Conservation (phyloP, 23 tunicate genomes). For the Botrylloides violaceus region DNA sequence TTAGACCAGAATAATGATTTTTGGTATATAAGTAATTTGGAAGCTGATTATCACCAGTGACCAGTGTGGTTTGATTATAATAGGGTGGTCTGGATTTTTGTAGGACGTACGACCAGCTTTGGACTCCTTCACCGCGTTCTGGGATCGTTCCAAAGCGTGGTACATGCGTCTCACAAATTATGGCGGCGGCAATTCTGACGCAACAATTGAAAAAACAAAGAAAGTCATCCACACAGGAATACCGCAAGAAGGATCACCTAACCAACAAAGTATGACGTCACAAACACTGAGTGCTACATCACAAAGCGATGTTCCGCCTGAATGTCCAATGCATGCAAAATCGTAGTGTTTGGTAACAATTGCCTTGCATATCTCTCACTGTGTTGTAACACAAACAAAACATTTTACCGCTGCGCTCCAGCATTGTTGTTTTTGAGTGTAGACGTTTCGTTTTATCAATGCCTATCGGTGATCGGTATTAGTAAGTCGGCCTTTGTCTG, state of each 20-base stretch:
- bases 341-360: constrained; percentile 21
- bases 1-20: no score
- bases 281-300: constrained; percentile 13
- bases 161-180: constrained; percentile 71
- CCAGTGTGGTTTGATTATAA: no score
- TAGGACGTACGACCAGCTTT: constrained; percentile 89
- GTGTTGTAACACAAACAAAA: no score
- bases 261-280: constrained; percentile 7
- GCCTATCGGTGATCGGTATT: no score
- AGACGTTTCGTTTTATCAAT: no score
- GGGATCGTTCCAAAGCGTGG: constrained; percentile 75
- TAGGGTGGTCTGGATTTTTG: no score
- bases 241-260: neutral
- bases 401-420: no score
- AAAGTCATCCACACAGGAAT: constrained; percentile 21
- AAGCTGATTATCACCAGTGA: no score
- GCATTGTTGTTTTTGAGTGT: no score
- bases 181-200: neutral
- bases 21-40: no score
- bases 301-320: constrained; percentile 45
- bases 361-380: no score
- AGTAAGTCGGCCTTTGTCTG: no score
- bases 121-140: constrained; percentile 57
- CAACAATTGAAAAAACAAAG: constrained; percentile 6
- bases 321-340: constrained; percentile 88